These are phyloP conservation scores for Plecotus auritus DNA, from an alignment of 2,113 vertebrate genomes.

Conservation along the genomic window DNA sequence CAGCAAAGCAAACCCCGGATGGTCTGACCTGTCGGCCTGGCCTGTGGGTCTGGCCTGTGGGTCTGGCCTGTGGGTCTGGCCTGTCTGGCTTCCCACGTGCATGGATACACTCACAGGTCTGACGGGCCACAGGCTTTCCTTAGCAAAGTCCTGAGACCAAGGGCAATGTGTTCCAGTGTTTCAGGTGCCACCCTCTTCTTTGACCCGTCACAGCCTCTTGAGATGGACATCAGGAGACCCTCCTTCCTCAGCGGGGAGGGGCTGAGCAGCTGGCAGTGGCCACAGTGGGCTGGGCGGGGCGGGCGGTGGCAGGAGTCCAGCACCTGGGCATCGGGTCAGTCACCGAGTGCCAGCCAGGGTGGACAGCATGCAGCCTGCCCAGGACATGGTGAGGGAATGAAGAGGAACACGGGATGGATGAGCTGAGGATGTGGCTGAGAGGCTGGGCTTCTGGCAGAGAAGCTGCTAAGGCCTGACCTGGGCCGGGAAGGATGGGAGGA, in stretches of 20 bases:
- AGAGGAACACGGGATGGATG: not conserved
- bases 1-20: not conserved
- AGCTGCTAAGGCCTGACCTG: rapidly evolving
- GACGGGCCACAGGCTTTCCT: not conserved
- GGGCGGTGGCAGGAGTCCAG: not conserved
- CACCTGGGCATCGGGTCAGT: not conserved
- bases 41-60: no score
- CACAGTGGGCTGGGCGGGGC: rapidly evolving
- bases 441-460: rapidly evolving
- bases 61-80: no score
- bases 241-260: rapidly evolving
- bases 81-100: rapidly evolving
- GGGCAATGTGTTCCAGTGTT: not conserved
- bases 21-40: no score
- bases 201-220: not conserved
- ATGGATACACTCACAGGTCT: rapidly evolving
- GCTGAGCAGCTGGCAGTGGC: rapidly evolving
- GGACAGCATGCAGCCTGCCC: rapidly evolving
- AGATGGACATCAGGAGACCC: not conserved
- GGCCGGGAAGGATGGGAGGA: not conserved
- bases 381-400: no score
- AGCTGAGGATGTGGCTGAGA: no score
- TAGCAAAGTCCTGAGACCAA: not conserved
- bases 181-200: not conserved
- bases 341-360: rapidly evolving